Base-by-base conservation (phyloP, 2,888 invertebrate genomes). In the Drosophila affinis region DNA sequence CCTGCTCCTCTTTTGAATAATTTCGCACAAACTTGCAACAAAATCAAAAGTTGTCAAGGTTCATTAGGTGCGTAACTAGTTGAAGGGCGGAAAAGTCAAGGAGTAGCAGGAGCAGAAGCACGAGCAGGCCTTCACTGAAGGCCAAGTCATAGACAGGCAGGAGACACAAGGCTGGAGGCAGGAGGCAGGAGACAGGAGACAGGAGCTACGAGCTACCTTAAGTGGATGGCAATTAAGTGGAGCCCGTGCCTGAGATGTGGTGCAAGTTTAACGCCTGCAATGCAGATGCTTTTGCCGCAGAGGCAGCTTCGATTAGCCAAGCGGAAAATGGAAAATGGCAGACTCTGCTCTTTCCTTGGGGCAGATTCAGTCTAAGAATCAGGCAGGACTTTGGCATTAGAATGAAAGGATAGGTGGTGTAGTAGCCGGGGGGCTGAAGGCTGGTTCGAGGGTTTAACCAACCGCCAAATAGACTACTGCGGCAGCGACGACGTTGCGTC, bases 391-490 rank as follows among this genome's bases (percentile, higher is more conserved):
- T 21, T 51, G n/a, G 45, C 47, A 17, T 27, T 59, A 12, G 27
- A 27, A 7, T 3, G 5, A 24, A 18, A 24, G 17, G 10, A 14
- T 34, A 27, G 44, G 39, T 18, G 24, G 24, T 5, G 24, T 21
- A 21, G 21, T 21, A 21, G 3, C 21, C 24, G 24, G 44, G 39
- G 18, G 29, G 18, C 9, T 10, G 24, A 24, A 54, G 49, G 9
- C 17, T 32, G 14, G 52, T 45, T 52, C 56, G 57, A 62, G 56
- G 51, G 53, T 60, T 77, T 87, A 85, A 74, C 72, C 83, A 86
- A 85, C 79, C 80, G 85, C 77, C 77, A 87, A 87, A 89, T 85
- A 86, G 88, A 83, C 88, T 82, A 78, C 87, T 80, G 71, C 72
- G 77, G 81, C 83, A 77, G 71, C 72, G 79, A 12, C 4, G 12